Base-by-base conservation (phyloP, 2,888 invertebrate genomes). In the Drosophila mulleri region DNA sequence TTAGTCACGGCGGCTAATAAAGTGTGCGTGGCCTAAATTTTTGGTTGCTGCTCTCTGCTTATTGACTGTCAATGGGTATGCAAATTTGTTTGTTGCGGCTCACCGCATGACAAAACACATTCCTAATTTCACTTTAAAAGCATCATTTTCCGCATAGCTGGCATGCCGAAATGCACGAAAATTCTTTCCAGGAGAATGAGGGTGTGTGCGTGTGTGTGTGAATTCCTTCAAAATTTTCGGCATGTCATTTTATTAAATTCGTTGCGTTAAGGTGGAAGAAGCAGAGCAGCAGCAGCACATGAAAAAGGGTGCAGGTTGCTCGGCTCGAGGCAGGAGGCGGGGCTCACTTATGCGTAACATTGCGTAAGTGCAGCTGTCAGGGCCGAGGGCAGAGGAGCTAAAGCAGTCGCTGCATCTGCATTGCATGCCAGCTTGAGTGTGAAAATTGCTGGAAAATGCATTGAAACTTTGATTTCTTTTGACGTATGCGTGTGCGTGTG, bases 121-220 rank as follows among this genome's bases (percentile, higher is more conserved):
- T 80, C 64, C 64, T 52, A 67, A 78, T 60, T 69, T 68, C 62
- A 61, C 68, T 70, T 74, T 74, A 88, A 90, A 85, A 90, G 82
- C 86, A 85, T 84, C 79, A 91, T 91, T 91, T 91, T 89, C 86
- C 88, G 83, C 86, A 77, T 89, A 88, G 76, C 78, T 86, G 71
- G 83, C 16, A 7, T 14, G 20, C 37, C n/a, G 44, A 20, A 29
- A 14, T 23, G 23, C 32, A n/a, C 35, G 20, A 39, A 56, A 61
- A 62, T 23, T 42, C 47, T 52, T 65, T 61, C 53, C 12, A 18
- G 41, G 58, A 42, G 29, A 29, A 12, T n/a, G 16, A 20, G 16
- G 8, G 11, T 32, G 32, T 32, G 9, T 32, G 32, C 11, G 32
- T 32, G 37, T 41, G 41, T 7, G 11, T 4, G 42, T 9, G 45